Evolutionary conservation across 2,113 vertebrate genomes (phyloP).

Genomic region (Onychorhynchus coronatus): DNA sequence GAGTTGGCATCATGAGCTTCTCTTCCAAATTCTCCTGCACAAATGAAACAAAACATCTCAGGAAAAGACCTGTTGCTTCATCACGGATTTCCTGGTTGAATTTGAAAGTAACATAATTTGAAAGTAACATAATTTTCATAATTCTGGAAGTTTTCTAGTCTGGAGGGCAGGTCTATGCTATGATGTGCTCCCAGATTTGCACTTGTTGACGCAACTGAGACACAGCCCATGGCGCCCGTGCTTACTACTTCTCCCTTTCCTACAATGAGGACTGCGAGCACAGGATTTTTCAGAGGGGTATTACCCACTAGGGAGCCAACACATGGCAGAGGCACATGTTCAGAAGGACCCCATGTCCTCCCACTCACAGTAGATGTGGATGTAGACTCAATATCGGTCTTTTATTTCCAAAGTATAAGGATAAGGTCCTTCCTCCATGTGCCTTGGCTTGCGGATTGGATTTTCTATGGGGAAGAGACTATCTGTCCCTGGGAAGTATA

Average conservation of each 20-base stretch:
- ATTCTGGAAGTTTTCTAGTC: neutral
- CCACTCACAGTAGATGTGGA: neutral
- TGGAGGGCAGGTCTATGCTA: neutral
- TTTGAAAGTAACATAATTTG: neutral
- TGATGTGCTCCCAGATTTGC: neutral
- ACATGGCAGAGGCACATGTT: neutral
- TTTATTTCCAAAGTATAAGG: neutral
- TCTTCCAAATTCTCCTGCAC: neutral
- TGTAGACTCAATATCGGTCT: neutral
- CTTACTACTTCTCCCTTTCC: neutral
- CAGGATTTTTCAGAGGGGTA: neutral
- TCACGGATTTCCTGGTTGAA: neutral
- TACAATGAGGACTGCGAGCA: rapidly evolving
- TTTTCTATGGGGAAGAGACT: neutral
- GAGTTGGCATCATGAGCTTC: neutral
- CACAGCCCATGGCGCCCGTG: rapidly evolving
- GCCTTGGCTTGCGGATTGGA: neutral
- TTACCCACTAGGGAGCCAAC: neutral
- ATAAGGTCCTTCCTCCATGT: neutral
- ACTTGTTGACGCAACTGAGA: neutral
- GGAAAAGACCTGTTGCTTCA: neutral
- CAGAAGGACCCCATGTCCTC: neutral
- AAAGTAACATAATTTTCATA: neutral
- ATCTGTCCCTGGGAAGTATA: neutral
- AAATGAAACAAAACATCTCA: neutral